Conservation (phyloP, 2,113 vertebrate genomes). For the Rhabdomys dilectus region DNA sequence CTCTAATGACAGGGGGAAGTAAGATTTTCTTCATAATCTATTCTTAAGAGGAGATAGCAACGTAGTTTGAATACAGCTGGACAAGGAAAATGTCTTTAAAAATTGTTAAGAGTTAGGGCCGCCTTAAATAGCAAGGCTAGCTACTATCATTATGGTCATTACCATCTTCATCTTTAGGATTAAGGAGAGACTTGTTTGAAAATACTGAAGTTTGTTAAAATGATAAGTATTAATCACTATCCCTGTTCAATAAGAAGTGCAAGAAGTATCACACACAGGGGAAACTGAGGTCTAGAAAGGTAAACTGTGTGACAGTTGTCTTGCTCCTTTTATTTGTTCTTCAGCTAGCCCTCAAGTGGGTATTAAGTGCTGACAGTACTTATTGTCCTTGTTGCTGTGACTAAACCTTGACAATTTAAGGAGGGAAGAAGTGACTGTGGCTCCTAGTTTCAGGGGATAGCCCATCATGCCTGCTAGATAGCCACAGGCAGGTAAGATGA, state of each 20-base stretch:
- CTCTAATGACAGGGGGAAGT: background rate
- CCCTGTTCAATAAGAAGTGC: conserved; percentile 26
- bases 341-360: background rate
- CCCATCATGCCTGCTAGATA: background rate
- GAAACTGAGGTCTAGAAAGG: conserved; percentile 25
- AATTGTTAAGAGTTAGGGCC: conserved; percentile 6
- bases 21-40: conserved; percentile 27
- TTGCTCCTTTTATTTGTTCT: conserved; percentile 13
- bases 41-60: conserved; percentile 60
- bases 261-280: background rate
- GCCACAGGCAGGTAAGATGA: too few species aligned
- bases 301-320: background rate
- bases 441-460: background rate
- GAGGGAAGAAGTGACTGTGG: background rate
- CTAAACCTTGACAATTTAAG: background rate
- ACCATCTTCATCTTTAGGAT: background rate
- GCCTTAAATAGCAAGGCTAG: conserved; percentile 49
- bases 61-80: conserved; percentile 47
- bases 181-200: conserved; percentile 40
- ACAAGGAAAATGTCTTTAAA: conserved; percentile 43
- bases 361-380: background rate
- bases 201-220: background rate
- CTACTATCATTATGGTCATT: background rate
- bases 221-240: conserved; percentile 2
- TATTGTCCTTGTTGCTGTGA: too few species aligned